These are phyloP conservation scores for Plebejus anna DNA, from an alignment of 2,888 invertebrate genomes.

Conservation along the genomic window DNA sequence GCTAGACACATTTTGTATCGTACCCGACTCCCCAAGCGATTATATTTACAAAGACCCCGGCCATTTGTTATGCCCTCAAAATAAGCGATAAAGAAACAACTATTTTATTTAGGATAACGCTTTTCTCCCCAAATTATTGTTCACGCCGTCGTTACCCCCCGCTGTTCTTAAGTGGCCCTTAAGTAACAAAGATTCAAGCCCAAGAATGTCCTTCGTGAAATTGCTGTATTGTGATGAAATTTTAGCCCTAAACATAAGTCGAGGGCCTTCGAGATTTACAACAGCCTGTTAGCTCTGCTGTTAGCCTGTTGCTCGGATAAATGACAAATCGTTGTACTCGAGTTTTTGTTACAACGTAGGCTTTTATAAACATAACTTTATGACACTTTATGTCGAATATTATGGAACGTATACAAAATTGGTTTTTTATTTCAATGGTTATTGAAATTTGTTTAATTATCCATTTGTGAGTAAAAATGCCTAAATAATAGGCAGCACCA, in stretches of 20 bases:
- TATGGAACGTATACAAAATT: too few species aligned
- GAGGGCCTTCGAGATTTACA: neutral
- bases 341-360: neutral
- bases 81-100: slow-evolving; percentile 9
- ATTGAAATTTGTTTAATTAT: too few species aligned
- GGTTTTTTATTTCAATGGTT: too few species aligned
- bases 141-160: neutral
- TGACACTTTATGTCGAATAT: neutral
- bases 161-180: slow-evolving; percentile 20
- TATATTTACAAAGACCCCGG: neutral
- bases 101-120: neutral
- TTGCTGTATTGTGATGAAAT: slow-evolving; percentile 18
- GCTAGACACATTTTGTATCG: neutral
- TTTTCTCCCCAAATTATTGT: neutral
- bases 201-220: slow-evolving; percentile 16
- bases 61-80: neutral
- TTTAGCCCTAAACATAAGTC: neutral
- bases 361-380: neutral
- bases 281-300: neutral
- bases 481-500: too few species aligned
- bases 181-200: slow-evolving; percentile 15
- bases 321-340: neutral
- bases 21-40: neutral
- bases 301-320: neutral
- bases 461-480: too few species aligned